Conservation (phyloP, 2,888 invertebrate species). For the Trichacis sp. region DNA sequence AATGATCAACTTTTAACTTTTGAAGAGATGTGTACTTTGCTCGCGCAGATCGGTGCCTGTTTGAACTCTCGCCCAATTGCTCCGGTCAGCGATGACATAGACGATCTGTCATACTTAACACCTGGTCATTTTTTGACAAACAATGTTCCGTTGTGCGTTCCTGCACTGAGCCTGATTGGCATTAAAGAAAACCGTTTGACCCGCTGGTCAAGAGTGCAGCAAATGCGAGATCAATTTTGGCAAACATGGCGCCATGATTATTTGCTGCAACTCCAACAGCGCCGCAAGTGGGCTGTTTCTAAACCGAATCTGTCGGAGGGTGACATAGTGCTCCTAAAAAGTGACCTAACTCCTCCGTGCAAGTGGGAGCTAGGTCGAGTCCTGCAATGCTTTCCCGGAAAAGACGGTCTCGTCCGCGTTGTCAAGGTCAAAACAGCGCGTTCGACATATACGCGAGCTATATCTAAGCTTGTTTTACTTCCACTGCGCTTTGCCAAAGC, state of each 20-base stretch:
- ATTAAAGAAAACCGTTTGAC: background rate
- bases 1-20: background rate
- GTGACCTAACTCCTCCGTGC: slow-evolving; percentile 6
- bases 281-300: slow-evolving; percentile 9
- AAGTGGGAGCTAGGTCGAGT: slow-evolving; percentile 19
- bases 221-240: slow-evolving; percentile 44
- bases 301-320: background rate
- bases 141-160: background rate
- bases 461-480: too few species aligned
- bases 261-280: slow-evolving; percentile 34
- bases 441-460: too few species aligned
- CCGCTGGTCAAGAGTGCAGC: slow-evolving; percentile 32
- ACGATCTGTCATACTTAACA: slow-evolving; percentile 7
- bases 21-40: slow-evolving; percentile 12
- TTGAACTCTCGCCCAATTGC: slow-evolving; percentile 10
- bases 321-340: slow-evolving; percentile 13
- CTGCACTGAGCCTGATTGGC: background rate
- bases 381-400: too few species aligned
- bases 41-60: slow-evolving; percentile 6
- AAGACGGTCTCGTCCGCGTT: too few species aligned
- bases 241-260: slow-evolving; percentile 46
- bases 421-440: too few species aligned
- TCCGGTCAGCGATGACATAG: background rate
- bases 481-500: too few species aligned
- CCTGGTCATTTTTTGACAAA: slow-evolving; percentile 18